Conservation (phyloP, 2,797 vertebrate species). For the Furcifer pardalis region DNA sequence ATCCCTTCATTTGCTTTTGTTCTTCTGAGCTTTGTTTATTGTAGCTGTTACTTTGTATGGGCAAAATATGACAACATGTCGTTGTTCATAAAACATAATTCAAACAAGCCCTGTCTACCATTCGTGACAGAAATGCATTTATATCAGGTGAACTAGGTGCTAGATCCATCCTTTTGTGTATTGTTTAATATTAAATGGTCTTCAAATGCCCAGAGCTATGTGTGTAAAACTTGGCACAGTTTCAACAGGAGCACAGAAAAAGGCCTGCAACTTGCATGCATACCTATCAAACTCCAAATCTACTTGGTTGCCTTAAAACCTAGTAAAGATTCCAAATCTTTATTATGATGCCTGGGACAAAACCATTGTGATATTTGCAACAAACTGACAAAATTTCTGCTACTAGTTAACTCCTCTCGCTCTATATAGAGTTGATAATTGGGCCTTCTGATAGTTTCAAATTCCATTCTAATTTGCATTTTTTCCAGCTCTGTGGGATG, state of each 20-base stretch:
- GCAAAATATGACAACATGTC: too few species aligned
- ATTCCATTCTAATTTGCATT: neutral
- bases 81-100: neutral
- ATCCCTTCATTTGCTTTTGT: too few species aligned
- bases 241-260: neutral
- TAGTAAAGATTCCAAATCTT: neutral
- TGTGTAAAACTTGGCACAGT: neutral
- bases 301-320: neutral
- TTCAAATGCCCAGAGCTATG: neutral
- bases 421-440: neutral
- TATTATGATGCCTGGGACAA: neutral
- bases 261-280: neutral
- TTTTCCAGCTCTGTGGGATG: neutral
- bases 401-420: neutral
- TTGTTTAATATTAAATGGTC: neutral
- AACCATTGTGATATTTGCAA: neutral
- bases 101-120: neutral
- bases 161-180: too few species aligned
- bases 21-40: too few species aligned
- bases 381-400: too few species aligned
- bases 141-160: neutral
- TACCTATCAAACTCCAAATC: neutral
- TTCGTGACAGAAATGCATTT: neutral
- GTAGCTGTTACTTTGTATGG: too few species aligned
- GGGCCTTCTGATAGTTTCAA: neutral